Evolutionary conservation across 2,888 invertebrate genomes (phyloP).

Genomic region (Tinea trinotella): DNA sequence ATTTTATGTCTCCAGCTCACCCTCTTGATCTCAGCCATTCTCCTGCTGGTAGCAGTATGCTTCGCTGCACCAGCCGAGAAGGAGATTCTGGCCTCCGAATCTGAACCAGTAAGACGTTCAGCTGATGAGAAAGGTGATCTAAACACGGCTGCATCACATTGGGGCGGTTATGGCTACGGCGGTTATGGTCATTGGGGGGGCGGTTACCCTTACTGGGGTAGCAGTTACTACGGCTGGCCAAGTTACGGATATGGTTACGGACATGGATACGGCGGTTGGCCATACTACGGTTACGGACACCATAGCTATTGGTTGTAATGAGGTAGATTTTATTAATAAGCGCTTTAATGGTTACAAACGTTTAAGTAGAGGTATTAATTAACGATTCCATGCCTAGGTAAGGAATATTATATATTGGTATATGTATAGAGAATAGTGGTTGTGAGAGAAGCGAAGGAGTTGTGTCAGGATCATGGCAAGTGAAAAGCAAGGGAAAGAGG

Average conservation of each 20-base stretch:
- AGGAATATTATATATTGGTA: too few species aligned
- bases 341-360: too few species aligned
- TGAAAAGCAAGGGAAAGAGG: too few species aligned
- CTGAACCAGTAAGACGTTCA: slow-evolving; percentile 36
- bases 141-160: slow-evolving; percentile 47
- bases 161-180: slow-evolving; percentile 25
- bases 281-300: slow-evolving; percentile 26
- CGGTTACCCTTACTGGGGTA: slow-evolving; percentile 20
- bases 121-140: slow-evolving; percentile 48
- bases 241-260: slow-evolving; percentile 26
- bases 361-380: too few species aligned
- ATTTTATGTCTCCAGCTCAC: slow-evolving; percentile 32
- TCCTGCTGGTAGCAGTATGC: slow-evolving; percentile 36
- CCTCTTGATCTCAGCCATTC: slow-evolving; percentile 34
- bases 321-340: too few species aligned
- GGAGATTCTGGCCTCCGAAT: slow-evolving; percentile 25
- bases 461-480: too few species aligned
- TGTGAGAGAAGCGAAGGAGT: too few species aligned
- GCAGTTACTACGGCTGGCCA: slow-evolving; percentile 21
- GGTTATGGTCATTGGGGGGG: slow-evolving; percentile 32
- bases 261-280: slow-evolving; percentile 27
- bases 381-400: too few species aligned
- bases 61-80: slow-evolving; percentile 44
- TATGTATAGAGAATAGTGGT: too few species aligned
- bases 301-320: slow-evolving; percentile 26